phyloP scores from a whole-genome alignment of 2,113 vertebrate species.

The Neodontobutis hainanensis region DNA sequence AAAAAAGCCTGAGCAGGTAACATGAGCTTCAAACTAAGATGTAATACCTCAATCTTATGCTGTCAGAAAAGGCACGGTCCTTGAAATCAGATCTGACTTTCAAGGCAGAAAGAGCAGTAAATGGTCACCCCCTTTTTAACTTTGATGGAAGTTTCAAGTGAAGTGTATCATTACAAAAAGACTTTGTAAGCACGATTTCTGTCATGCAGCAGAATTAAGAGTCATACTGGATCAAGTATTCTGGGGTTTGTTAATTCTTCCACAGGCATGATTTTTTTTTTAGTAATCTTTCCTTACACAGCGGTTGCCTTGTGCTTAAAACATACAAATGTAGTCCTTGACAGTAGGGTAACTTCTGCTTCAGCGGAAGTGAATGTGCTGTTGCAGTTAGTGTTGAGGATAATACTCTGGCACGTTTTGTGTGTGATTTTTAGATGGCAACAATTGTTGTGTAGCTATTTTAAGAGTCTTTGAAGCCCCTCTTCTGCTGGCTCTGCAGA shows the following conservation, averaged over 20 bases:
- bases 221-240: no score
- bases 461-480: slow-evolving; percentile 21
- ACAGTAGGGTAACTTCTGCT: not conserved
- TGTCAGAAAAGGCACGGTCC: slow-evolving; percentile 38
- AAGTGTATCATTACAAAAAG: slow-evolving; percentile 9
- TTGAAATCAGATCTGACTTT: slow-evolving; percentile 45
- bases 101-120: slow-evolving; percentile 30
- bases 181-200: no score
- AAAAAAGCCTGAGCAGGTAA: slow-evolving; percentile 44
- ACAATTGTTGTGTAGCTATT: slow-evolving; percentile 40
- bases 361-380: slow-evolving; percentile 1
- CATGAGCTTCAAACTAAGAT: slow-evolving; percentile 40
- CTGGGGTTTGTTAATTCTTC: no score
- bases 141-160: slow-evolving; percentile 24
- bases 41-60: slow-evolving; percentile 17
- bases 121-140: slow-evolving; percentile 16
- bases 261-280: no score
- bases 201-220: no score
- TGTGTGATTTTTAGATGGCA: slow-evolving; percentile 16
- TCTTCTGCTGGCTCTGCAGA: slow-evolving; percentile 44
- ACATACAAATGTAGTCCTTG: not conserved
- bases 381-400: not conserved
- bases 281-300: not conserved
- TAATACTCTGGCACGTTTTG: slow-evolving; percentile 14
- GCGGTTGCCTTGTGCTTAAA: not conserved